Base-by-base conservation (phyloP, 2,888 invertebrate genomes). In the Stenotaenia linearis region DNA sequence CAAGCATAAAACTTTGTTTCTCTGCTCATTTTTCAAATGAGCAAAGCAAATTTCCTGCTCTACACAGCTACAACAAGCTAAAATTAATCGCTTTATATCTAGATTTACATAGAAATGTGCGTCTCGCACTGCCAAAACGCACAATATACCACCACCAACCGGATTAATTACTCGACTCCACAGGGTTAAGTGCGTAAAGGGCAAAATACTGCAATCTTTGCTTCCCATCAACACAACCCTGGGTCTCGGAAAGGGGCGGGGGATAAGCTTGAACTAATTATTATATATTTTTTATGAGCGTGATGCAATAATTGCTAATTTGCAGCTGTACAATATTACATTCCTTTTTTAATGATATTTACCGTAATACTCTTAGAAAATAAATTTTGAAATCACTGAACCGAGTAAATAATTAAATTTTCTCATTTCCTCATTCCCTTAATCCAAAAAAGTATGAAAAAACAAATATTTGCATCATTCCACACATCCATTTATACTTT, bases 1-100 rank as follows among this genome's bases (percentile, higher is more conserved):
- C 69, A n/a, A 10, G n/a, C 69, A 69, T 69, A 69, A 69, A 69
- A 69, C 69, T 69, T 69, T 69, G 69, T 12, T 28, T 69, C n/a
- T n/a, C 69, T n/a, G 10, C 50, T 50, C 69, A 45, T 45, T 45
- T 45, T 45, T 45, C 45, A 45, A 45, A 45, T 18, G 45, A 4
- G 45, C 45, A 69, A 23, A 10, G 9, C 18, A 69, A 23, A 69
- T 28, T 69, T 69, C 69, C 28, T 12, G 9, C 69, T n/a, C 69
- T 25, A 10, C 25, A 6, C n/a, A 50, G 7, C 21, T 18, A 50
- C 21, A 50, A 50, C 50, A 50, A 50, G 7, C 50, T 50, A 15
- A 50, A 69, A 69, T 69, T 69, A 69, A 69, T 69, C 3, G 69
- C 25, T 69, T 69, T 28, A 69, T 69, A 28, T 25, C 28, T 25